Evolutionary conservation across 2,113 vertebrate genomes (phyloP), one percentile per base, ranked within the genome.

Genomic region (Podarcis raffonei): DNA sequence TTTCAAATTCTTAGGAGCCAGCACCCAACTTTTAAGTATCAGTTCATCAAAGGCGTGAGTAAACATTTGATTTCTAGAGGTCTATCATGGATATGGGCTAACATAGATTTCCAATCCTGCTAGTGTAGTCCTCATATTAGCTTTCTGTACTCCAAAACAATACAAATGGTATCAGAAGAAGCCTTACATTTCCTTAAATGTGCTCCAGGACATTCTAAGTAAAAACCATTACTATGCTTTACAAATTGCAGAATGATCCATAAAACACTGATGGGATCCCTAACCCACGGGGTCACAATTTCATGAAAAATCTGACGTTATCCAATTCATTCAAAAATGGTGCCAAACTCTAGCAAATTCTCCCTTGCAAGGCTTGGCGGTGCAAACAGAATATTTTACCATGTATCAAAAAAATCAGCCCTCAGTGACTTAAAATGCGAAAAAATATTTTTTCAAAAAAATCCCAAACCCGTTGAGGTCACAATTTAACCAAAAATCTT

Each of bases 91-190:
- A 22, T 78, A 78, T 27, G 23, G 39, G 4, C 7, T 16, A 57
- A 68, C 13, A 25, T 9, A 53, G 35, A 48, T 48, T 48, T 48
- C 23, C 76, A 78, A 23, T 16, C 9, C 2, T 84, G 6, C 59
- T 23, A n/a, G 1, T 32, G 13, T 65, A 77, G 8, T 68, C 8
- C 77, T 42, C 9, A n/a, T 65, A 23, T 86, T 78, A 30, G 27
- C 23, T 85, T 75, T n/a, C n/a, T 62, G 59, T 62, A 74, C 22
- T 48, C 30, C 57, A 48, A 86, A 66, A 74, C 57, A 72, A 90
- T 25, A 16, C 57, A 87, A 91, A 89, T 53, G 62, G 84, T 66
- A 62, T 79, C 74, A 77, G 13, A 79, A 69, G 25, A 69, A 77
- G 25, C 25, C n/a, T 81, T 22, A n/a, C 3, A 2, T 11, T 62